Base-by-base conservation (phyloP, 53 echinoderm and acorn worm genomes). In the Echinarachnius parma region DNA sequence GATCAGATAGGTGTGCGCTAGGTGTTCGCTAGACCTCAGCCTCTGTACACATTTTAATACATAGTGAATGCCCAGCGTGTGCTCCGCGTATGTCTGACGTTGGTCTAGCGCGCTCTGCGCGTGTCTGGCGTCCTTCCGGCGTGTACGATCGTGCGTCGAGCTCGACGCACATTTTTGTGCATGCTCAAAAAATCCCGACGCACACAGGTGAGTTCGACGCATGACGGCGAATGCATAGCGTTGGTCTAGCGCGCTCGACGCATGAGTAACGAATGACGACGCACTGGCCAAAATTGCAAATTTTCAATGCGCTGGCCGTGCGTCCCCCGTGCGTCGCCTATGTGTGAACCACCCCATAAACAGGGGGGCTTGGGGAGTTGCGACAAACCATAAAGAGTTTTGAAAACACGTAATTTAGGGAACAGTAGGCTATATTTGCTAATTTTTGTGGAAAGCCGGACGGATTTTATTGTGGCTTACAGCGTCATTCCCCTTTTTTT, bases 141-240 rank as follows among this genome's bases (percentile, higher is more conserved):
- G 52, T 13, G 13, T 50, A 50, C 15, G 19, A 14, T 50, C 52
- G 19, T 50, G 52, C 20, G 10, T 50, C 52, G 4, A 13, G 19
- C 19, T 4, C 10, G 15, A 4, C 52, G 15, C 19, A 4, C 52
- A 50, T 16, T 16, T 16, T 18, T 50, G 52, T 9, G 52, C 52
- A 50, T 50, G 52, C 52, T 14, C 52, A 50, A 42, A 42, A 50
- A 50, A 19, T 50, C 52, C 52, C 52, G 52, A 50, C 52, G 52
- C 9, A 50, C 10, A 19, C 42, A 42, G 42, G 8, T 7, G 13
- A 42, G n/a, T n/a, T n/a, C n/a, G n/a, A 13, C 20, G 52, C 9
- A 19, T 50, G 20, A 50, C 52, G 19, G 19, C 52, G 19, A 10
- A 13, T 19, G 20, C 20, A 10, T 18, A 50, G 52, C 52, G 9